A percentile compares a stretch with the other conserved stretches of the same genome.
These are phyloP conservation scores for Nothoprocta pentlandii DNA, from an alignment of 2,113 vertebrate species.

Conservation along the genomic window DNA sequence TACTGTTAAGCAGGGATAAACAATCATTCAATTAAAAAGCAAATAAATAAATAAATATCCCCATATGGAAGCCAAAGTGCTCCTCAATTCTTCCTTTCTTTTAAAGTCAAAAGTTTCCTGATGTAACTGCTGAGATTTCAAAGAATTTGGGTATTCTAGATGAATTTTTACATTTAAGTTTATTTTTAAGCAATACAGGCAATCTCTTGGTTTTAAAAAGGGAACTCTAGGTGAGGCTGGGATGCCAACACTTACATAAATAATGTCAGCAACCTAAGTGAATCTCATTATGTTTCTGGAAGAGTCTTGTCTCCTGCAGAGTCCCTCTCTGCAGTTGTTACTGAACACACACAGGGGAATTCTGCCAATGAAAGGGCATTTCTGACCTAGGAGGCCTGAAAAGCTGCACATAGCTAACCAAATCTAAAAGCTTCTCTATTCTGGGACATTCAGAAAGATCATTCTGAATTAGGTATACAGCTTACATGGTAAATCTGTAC, in stretches of 20 bases:
- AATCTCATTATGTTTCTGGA: background rate
- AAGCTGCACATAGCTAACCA: accelerated
- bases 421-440: background rate
- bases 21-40: background rate
- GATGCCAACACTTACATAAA: background rate
- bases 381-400: too few species aligned
- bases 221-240: background rate
- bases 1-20: background rate
- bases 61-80: accelerated
- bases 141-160: background rate
- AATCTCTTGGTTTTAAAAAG: background rate
- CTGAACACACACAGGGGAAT: background rate
- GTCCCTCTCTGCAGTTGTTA: accelerated
- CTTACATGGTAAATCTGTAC: background rate
- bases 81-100: background rate
- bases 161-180: background rate
- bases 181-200: background rate
- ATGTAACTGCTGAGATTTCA: background rate
- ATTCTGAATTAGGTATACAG: background rate
- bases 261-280: background rate
- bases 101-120: background rate
- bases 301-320: background rate
- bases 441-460: background rate
- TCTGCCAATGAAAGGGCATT: background rate
- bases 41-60: background rate